Evolutionary conservation across 2,797 vertebrate species (phyloP).

Genomic region (Vultur gryphus): DNA sequence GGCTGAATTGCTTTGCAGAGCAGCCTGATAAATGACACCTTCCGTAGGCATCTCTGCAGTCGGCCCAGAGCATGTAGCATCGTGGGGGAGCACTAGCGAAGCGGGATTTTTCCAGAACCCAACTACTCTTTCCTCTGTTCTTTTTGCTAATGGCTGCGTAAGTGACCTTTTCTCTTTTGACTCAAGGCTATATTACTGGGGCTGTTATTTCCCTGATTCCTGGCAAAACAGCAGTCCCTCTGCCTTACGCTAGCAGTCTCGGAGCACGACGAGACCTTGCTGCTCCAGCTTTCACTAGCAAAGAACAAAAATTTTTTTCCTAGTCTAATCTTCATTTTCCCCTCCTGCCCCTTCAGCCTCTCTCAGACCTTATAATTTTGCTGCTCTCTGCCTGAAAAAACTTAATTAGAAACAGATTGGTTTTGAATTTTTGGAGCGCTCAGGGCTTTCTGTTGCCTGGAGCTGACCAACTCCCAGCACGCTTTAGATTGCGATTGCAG

Average conservation of each 20-base stretch:
- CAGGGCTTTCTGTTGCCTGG: background rate
- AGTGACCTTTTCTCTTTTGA: background rate
- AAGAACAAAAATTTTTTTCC: background rate
- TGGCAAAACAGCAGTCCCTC: background rate
- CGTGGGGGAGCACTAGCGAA: fast-evolving
- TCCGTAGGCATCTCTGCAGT: background rate
- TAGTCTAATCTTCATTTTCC: background rate
- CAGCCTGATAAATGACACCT: background rate
- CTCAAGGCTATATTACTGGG: background rate
- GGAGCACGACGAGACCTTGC: background rate
- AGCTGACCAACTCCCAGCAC: background rate
- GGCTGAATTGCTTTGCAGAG: background rate
- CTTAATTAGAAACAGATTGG: background rate
- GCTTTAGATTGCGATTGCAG: background rate
- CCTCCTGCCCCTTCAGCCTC: background rate
- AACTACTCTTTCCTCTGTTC: background rate
- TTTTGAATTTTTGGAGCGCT: background rate
- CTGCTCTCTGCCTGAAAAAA: background rate
- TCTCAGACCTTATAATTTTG: background rate
- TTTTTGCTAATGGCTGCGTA: background rate
- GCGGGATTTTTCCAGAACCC: background rate
- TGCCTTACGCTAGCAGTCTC: background rate
- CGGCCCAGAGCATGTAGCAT: fast-evolving
- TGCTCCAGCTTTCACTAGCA: background rate
- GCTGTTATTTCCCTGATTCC: background rate